Evolutionary conservation across 2,888 invertebrate genomes (phyloP), one percentile per base, ranked within the genome.

Genomic region (Epinotia bilunana): DNA sequence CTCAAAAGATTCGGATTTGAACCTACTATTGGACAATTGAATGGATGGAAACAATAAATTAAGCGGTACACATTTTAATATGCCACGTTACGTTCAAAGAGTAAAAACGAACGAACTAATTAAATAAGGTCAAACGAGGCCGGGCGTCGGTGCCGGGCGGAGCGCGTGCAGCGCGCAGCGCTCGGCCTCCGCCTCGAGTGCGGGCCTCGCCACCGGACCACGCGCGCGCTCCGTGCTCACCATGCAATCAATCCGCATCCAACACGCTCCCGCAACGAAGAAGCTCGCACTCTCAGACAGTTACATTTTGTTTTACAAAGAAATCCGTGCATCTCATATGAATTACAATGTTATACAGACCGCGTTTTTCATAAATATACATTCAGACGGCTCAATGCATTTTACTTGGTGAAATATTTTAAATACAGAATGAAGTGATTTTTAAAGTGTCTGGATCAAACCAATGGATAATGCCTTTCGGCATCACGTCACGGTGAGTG

Each of bases 101-200:
- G 91, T 93, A 92, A 93, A 91, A 93, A 92, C 88, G 91, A 91
- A 89, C 91, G 90, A 91, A 93, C 90, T 93, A 94, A 94, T 93
- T 94, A 93, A 94, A 94, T 94, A 94, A 92, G 93, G 94, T 93
- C 93, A 94, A 93, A 90, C 91, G 92, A 90, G 89, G 87, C 82
- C 84, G 85, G 46, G 79, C 85, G 85, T 82, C 86, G 87, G 81
- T 83, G 77, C 82, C 82, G 80, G 78, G 53, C 65, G 53, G 53
- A 53, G 65, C 65, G 65, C 65, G 69, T 43, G 80, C 81, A 82
- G 83, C 81, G 83, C 79, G 77, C 76, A 77, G 78, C 73, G 73
- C 74, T 69, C 74, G 74, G 85, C 80, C 83, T 78, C 83, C 83
- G 83, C 82, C 82, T 77, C 82, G 83, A 79, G 63, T 12, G 6